phyloP scores from a whole-genome alignment of 1,140 invertebrate species.

The Trichonephila inaurata region DNA sequence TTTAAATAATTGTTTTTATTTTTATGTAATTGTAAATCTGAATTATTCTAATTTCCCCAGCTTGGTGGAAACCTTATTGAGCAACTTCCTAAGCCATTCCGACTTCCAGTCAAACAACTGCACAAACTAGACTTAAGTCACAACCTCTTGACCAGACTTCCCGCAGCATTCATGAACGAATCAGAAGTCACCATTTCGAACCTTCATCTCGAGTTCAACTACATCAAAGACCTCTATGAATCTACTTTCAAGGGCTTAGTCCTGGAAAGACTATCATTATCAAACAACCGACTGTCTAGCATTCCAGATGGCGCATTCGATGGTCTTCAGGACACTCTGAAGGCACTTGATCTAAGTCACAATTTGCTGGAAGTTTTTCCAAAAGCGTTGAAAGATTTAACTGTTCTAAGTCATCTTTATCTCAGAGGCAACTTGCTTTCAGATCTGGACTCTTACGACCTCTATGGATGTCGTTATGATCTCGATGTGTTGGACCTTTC shows the following conservation, averaged over 20 bases:
- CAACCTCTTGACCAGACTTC: constrained; percentile 86
- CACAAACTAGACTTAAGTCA: constrained; percentile 92
- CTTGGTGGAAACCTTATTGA: constrained; percentile 86
- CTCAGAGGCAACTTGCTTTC: constrained; percentile 90
- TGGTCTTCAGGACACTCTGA: constrained; percentile 80
- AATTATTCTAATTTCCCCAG: constrained; percentile 79
- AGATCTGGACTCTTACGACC: constrained; percentile 88
- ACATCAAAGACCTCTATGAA: constrained; percentile 85
- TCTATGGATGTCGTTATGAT: constrained; percentile 87
- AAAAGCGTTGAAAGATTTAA: constrained; percentile 84
- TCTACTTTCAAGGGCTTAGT: constrained; percentile 86
- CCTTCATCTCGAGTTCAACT: constrained; percentile 90
- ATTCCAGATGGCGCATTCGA: constrained; percentile 87
- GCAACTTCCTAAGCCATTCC: constrained; percentile 76
- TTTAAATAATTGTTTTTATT: neutral
- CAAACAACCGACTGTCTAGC: constrained; percentile 87
- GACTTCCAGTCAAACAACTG: constrained; percentile 81
- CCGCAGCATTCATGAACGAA: constrained; percentile 84
- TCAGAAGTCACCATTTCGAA: constrained; percentile 89
- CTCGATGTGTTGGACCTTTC: constrained; percentile 89
- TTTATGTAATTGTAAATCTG: neutral
- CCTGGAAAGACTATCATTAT: constrained; percentile 88
- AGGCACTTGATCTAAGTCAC: constrained; percentile 78
- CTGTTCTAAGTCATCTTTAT: constrained; percentile 89
- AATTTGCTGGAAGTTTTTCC: constrained; percentile 80